Percentiles rank a stretch among this genome's conserved stretches.
Conservation (phyloP, 2,113 vertebrate species). For the Podarcis cretensis region DNA sequence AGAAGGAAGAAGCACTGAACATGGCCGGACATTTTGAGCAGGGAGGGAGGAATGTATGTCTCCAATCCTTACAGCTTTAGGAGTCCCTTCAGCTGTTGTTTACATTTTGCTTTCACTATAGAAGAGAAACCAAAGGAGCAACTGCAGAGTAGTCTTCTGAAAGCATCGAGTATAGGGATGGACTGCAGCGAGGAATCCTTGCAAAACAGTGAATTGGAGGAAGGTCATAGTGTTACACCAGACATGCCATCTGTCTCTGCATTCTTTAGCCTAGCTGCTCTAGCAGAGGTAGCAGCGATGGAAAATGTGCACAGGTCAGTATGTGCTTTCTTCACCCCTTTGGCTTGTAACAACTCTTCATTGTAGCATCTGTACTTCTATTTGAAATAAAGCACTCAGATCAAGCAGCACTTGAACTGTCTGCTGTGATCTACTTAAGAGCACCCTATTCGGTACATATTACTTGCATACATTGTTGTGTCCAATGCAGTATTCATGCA, state of each 20-base stretch:
- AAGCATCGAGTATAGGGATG: conserved; percentile 77
- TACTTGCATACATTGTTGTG: background rate
- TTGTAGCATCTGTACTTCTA: conserved; percentile 1
- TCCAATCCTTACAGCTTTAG: background rate
- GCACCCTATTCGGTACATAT: background rate
- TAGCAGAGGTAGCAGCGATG: conserved; percentile 99
- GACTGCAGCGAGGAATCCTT: conserved; percentile 85
- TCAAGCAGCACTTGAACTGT: background rate
- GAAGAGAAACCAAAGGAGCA: conserved; percentile 89
- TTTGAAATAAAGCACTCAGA: conserved; percentile 9
- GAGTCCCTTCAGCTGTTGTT: background rate
- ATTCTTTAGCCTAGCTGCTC: conserved; percentile 96
- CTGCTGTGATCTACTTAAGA: background rate
- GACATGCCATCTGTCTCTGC: conserved; percentile 84
- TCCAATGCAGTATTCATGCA: background rate
- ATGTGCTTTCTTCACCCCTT: background rate
- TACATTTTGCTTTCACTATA: conserved; percentile 62
- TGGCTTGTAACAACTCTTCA: background rate
- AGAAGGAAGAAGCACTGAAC: background rate
- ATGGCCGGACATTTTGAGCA: background rate
- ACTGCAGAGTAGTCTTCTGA: conserved; percentile 78
- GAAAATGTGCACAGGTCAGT: conserved; percentile 95
- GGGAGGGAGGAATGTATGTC: background rate
- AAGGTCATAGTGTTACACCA: conserved; percentile 75
- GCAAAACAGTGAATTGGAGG: conserved; percentile 72